Conservation (phyloP, 2,888 invertebrate species). For the Ctena decussata region DNA sequence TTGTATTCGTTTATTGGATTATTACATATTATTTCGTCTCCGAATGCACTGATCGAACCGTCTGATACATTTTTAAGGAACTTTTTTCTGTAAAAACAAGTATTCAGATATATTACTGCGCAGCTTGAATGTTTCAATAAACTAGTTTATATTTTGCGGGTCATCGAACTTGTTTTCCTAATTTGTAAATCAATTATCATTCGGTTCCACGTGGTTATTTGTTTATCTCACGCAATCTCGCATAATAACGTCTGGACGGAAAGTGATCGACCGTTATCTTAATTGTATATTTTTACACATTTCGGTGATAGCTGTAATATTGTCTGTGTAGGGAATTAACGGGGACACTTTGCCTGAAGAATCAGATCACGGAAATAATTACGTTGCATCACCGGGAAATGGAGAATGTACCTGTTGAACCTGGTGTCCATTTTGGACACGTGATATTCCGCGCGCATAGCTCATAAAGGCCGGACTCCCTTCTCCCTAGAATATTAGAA, state of each 20-base stretch:
- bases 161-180: background rate
- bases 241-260: background rate
- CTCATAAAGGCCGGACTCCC: no score
- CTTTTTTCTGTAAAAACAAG: no score
- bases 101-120: no score
- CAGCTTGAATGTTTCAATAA: no score
- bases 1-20: background rate
- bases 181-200: background rate
- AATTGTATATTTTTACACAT: background rate
- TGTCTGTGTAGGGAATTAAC: background rate
- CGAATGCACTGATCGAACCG: background rate
- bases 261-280: background rate
- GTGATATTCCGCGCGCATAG: no score
- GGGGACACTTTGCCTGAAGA: background rate
- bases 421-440: no score
- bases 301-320: background rate
- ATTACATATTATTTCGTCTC: background rate
- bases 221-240: background rate
- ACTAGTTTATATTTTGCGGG: no score
- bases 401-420: background rate
- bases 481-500: no score
- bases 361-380: background rate
- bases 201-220: background rate
- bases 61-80: background rate
- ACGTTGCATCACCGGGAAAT: background rate